phyloP scores from a whole-genome alignment of 1,140 invertebrate genomes.

The Aporrectodea caliginosa region DNA sequence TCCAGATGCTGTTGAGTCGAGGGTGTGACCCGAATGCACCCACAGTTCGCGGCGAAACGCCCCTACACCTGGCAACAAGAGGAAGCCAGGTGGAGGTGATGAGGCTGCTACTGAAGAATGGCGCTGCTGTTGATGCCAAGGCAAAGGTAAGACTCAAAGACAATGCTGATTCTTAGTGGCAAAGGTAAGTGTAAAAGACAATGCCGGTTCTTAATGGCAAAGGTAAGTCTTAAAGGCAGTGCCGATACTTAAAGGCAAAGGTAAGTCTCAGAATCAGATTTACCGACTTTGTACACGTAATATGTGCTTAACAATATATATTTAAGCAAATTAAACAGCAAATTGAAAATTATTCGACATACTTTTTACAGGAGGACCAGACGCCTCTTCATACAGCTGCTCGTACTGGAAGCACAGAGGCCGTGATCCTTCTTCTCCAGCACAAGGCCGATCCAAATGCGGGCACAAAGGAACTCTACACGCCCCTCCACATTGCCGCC shows the following conservation, averaged over 20 bases:
- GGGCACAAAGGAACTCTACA: constrained; percentile 75
- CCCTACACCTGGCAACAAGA: constrained; percentile 27
- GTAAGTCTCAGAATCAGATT: no score
- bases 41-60: constrained; percentile 56
- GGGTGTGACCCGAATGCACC: constrained; percentile 33
- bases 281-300: no score
- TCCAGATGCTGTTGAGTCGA: not conserved
- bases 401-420: constrained; percentile 90
- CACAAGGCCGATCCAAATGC: constrained; percentile 39
- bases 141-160: no score
- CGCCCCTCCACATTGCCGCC: constrained; percentile 91
- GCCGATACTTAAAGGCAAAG: no score
- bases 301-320: no score
- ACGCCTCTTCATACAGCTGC: constrained; percentile 95
- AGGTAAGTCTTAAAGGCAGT: no score
- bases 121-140: constrained; percentile 90
- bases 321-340: no score
- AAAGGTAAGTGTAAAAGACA: no score
- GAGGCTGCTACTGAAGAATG: constrained; percentile 51
- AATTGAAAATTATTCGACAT: no score
- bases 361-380: constrained; percentile 75
- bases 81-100: constrained; percentile 15
- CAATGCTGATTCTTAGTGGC: no score
- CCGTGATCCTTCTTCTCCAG: constrained; percentile 72
- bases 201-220: no score